These are phyloP conservation scores for Orthonevra nobilis DNA, from an alignment of 2,888 invertebrate species.

Conservation along the genomic window DNA sequence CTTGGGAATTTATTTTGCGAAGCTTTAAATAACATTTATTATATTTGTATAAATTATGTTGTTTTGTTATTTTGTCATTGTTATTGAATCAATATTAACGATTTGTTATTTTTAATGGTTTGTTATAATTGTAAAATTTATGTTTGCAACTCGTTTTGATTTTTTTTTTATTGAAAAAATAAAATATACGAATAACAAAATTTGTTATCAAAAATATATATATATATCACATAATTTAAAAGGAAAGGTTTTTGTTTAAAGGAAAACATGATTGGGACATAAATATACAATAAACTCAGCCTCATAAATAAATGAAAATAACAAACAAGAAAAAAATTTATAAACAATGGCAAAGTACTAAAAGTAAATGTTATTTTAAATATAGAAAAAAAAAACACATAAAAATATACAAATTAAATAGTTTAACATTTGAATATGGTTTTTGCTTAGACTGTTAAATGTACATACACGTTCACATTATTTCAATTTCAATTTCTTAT, in stretches of 20 bases:
- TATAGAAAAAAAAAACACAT: slow-evolving; percentile 47
- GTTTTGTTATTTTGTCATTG: slow-evolving; percentile 29
- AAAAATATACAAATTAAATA: slow-evolving; percentile 55
- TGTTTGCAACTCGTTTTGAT: slow-evolving; percentile 31
- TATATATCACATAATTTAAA: slow-evolving; percentile 68
- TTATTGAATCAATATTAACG: slow-evolving; percentile 43
- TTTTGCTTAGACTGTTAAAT: slow-evolving; percentile 51
- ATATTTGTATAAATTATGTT: slow-evolving; percentile 22
- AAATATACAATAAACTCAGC: slow-evolving; percentile 67
- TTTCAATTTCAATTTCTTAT: slow-evolving; percentile 13
- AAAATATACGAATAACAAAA: slow-evolving; percentile 48
- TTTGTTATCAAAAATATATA: slow-evolving; percentile 65
- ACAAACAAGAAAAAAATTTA: slow-evolving; percentile 49
- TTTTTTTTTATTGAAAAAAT: slow-evolving; percentile 7
- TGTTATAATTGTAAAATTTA: slow-evolving; percentile 38
- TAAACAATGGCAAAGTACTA: slow-evolving; percentile 66
- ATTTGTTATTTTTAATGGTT: slow-evolving; percentile 25
- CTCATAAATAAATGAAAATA: slow-evolving; percentile 63
- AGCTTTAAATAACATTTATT: slow-evolving; percentile 57
- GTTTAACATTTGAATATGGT: slow-evolving; percentile 48
- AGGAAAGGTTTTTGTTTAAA: slow-evolving; percentile 30
- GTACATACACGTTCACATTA: slow-evolving; percentile 47
- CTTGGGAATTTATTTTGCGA: slow-evolving; percentile 59
- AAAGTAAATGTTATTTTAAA: slow-evolving; percentile 46
- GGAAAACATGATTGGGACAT: slow-evolving; percentile 44